phyloP scores from a whole-genome alignment of 2,888 invertebrate genomes.

The Julus scanicus region DNA sequence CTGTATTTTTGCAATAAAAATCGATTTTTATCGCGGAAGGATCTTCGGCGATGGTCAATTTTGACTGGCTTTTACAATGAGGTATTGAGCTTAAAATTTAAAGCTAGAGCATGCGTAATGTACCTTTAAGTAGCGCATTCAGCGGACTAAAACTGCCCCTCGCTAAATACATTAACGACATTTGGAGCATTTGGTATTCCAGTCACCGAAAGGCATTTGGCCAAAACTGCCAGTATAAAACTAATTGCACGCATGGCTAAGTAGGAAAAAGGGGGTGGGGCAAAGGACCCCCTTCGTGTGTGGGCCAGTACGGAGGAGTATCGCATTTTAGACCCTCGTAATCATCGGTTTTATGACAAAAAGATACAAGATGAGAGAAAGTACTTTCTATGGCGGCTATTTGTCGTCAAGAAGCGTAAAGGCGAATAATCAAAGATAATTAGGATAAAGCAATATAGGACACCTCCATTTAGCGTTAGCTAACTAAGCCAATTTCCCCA shows the following conservation, averaged over 20 bases:
- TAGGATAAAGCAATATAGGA: conserved; percentile 50
- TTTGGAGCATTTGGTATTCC: conserved; percentile 7
- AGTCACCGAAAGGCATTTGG: background rate
- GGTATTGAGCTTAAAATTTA: too few relatives aligned
- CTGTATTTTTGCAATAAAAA: too few relatives aligned
- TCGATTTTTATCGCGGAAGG: too few relatives aligned
- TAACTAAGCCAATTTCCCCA: conserved; percentile 51
- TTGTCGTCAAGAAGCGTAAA: conserved; percentile 48
- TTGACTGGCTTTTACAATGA: too few relatives aligned
- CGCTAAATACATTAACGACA: background rate
- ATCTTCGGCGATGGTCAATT: too few relatives aligned
- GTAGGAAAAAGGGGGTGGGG: background rate
- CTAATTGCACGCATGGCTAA: conserved; percentile 8
- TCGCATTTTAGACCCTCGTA: background rate
- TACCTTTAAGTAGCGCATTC: background rate
- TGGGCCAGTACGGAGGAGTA: background rate
- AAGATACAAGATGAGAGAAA: conserved; percentile 38
- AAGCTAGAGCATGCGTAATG: too few relatives aligned
- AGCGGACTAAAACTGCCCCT: background rate
- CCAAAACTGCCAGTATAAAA: background rate
- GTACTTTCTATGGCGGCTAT: background rate
- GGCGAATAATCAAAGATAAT: conserved; percentile 51
- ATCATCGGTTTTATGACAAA: background rate
- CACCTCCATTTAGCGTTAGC: conserved; percentile 50
- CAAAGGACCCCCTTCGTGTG: too few relatives aligned